Evolutionary conservation across 1,140 invertebrate species (phyloP), one percentile per base, ranked within the genome.

Genomic region (Parasteatoda tepidariorum): DNA sequence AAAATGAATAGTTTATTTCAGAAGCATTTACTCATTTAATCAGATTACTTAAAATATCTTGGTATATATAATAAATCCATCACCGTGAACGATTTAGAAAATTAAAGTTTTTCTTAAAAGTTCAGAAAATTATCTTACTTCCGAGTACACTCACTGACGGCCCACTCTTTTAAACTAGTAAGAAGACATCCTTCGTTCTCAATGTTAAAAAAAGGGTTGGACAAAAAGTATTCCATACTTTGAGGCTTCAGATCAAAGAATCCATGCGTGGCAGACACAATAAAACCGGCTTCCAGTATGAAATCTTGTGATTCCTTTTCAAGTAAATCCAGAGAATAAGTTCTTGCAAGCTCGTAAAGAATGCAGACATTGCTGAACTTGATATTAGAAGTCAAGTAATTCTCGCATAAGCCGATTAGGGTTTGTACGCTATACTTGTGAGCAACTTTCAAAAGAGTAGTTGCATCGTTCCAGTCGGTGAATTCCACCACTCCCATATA

Each of bases 351-450:
- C n/a, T 82, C 78, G 18, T 61, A 24, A 4, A 82, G n/a, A 6
- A 22, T 0, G 30, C 78, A 82, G 0, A 28, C 67, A 54, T 71
- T 82, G n/a, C 31, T 41, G 67, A 82, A 48, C 9, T 9, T 28
- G 2, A 82, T 15, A 1, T n/a, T 22, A 1, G 31, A 48, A 3
- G 62, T 5, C 9, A 82, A 30, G 28, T 22, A 61, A 0, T 15
- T 15, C 22, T 82, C 78, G 38, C 66, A 34, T 3, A 70, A 15
- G 18, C 13, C 59, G 13, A 71, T 61, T 9, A 82, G 38, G 0
- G 67, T 28, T 22, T 71, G 66, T 5, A 82, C 78, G 24, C 55
- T 28, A 26, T 82, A 82, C 18, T 82, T 70, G 66, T 82, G 78
- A n/a, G 78, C 28, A 3, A 82, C 28, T 13, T 59, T 38, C 66